Conservation (phyloP, 2,113 vertebrate species). For the Syngnathus scovelli region DNA sequence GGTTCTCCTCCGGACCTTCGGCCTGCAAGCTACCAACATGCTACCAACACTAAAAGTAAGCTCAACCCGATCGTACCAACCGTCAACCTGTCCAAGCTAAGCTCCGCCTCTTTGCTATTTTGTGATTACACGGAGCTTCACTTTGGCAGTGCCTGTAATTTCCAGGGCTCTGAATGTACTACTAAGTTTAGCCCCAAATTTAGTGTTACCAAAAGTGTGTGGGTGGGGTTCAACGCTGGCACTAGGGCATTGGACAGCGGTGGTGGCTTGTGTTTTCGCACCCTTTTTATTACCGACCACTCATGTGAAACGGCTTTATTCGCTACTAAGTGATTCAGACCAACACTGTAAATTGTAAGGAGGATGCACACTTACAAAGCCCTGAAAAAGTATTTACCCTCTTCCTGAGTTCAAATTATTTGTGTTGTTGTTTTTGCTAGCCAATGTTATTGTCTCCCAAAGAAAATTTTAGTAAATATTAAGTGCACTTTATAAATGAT, state of each 20-base stretch:
- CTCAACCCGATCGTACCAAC: constrained; percentile 34
- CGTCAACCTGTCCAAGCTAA: constrained; percentile 53
- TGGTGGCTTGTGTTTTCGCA: constrained; percentile 75
- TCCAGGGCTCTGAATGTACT: constrained; percentile 70
- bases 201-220: constrained; percentile 76
- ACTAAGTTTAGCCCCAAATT: constrained; percentile 77
- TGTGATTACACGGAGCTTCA: constrained; percentile 71
- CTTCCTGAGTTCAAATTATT: background rate
- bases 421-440: background rate
- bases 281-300: constrained; percentile 73
- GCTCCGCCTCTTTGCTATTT: constrained; percentile 48
- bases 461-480: no score
- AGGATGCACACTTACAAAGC: constrained; percentile 11
- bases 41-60: constrained; percentile 83
- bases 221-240: constrained; percentile 72
- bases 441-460: no score
- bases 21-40: constrained; percentile 89
- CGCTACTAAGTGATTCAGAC: constrained; percentile 67
- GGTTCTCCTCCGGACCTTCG: constrained; percentile 88
- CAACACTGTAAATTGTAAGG: constrained; percentile 50
- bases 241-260: constrained; percentile 60
- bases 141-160: constrained; percentile 71
- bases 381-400: background rate
- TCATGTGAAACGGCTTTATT: constrained; percentile 72
- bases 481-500: no score